Base-by-base conservation (phyloP, 23 tunicate species). In the Corella eumyota region DNA sequence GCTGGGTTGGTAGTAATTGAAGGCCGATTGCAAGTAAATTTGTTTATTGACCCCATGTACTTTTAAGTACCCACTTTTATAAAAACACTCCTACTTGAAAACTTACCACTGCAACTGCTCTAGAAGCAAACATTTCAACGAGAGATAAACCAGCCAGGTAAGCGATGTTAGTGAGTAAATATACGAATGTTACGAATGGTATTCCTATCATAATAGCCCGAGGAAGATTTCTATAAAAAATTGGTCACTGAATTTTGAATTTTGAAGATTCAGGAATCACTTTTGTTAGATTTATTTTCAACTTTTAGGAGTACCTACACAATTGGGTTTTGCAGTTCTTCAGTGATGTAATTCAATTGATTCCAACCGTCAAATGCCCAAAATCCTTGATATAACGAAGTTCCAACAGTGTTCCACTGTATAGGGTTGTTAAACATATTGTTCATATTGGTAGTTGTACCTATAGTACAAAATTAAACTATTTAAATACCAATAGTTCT, bases 311-410 rank as follows among this genome's bases (percentile, higher is more conserved):
- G 11, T 40, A 49, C 61, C 46, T 59, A 86, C 95, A 71, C 79
- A 50, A 36, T 77, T 2, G 95, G 95, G 45, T 86, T 86, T 35
- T 86, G 51, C 6, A 86, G 56, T 61, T 75, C 92, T 54, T 82
- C 92, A 0, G 95, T 86, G 49, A 86, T 78, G 68, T 86, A 86
- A 45, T 86, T 86, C 19, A 86, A 66, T 65, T 86, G 95, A 44
- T 86, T 86, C 95, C 95, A 86, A 5, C 95, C 95, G 59, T 86
- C 95, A 33, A 56, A 86, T 0, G 95, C 95, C 95, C 95, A 86
- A 32, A 86, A 48, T 2, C 95, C 95, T 44, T 86, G 95, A 30
- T 86, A 86, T 24, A 86, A 77, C 21, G 95, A 68, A 1, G 80
- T 86, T 20, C 95, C 95, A 1, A 86, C 44, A 3, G 85, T 77